Conservation (phyloP, 2,888 invertebrate genomes). For the Aphrophora alni region DNA sequence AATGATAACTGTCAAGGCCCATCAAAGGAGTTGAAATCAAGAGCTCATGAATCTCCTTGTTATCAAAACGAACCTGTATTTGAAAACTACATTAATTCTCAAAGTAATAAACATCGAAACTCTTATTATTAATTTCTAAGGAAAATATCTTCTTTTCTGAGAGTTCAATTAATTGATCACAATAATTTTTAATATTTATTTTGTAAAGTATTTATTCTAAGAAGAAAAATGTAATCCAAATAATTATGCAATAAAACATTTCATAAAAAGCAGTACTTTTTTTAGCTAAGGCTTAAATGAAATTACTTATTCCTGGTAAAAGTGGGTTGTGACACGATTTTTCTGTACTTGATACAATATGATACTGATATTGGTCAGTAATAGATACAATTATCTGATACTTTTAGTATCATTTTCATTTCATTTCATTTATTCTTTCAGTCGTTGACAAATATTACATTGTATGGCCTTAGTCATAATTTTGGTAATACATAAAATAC, state of each 20-base stretch:
- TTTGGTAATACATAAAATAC: no score
- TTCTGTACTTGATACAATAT: no score
- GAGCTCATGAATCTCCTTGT: constrained; percentile 50
- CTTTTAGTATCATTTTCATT: no score
- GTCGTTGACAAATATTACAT: no score
- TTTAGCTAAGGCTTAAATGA: no score
- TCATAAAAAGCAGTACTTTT: no score
- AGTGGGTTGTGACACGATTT: no score
- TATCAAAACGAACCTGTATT: background rate
- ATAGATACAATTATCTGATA: no score
- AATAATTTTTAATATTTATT: background rate
- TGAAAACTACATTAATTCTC: background rate
- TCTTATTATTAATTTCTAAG: background rate
- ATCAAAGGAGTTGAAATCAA: constrained; percentile 54
- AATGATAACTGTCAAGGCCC: constrained; percentile 45
- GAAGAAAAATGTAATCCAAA: background rate
- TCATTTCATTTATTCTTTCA: no score
- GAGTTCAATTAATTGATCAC: background rate
- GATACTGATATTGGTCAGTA: no score
- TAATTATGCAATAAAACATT: background rate
- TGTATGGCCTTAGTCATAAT: no score
- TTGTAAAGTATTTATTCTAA: background rate
- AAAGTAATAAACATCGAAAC: background rate
- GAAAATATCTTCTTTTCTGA: background rate
- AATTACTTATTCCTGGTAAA: no score